These are phyloP conservation scores for Melieria picta DNA, from an alignment of 2,888 invertebrate genomes.

Conservation along the genomic window DNA sequence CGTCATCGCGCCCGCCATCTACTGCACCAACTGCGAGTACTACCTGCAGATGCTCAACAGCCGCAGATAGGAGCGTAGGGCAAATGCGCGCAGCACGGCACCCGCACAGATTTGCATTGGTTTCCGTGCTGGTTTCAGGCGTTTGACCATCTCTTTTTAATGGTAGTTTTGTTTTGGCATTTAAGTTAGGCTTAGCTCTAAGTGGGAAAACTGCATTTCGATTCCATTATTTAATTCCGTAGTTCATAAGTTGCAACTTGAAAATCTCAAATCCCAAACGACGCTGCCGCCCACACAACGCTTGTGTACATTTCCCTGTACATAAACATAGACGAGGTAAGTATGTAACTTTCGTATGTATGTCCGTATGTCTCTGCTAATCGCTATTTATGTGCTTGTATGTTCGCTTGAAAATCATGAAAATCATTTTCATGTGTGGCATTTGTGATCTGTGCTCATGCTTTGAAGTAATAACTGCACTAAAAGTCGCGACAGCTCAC, in stretches of 20 bases:
- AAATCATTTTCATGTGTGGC: too few species aligned
- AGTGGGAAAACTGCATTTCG: background rate
- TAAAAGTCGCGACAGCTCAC: too few species aligned
- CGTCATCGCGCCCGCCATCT: constrained; percentile 79
- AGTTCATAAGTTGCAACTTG: background rate
- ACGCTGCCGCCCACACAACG: constrained; percentile 13
- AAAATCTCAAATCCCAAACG: constrained; percentile 18
- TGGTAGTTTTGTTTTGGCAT: constrained; percentile 7
- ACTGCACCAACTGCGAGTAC: constrained; percentile 91
- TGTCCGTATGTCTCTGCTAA: background rate
- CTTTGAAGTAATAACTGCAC: too few species aligned
- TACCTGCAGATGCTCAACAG: constrained; percentile 78
- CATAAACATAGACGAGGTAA: constrained; percentile 13
- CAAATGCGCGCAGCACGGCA: background rate
- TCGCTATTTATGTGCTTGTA: background rate
- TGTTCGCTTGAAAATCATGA: too few species aligned
- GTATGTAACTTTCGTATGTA: background rate
- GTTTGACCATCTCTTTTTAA: background rate
- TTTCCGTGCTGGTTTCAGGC: background rate
- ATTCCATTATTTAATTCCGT: background rate
- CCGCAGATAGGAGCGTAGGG: constrained; percentile 54
- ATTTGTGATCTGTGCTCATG: too few species aligned
- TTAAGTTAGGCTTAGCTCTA: background rate
- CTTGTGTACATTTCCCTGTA: background rate
- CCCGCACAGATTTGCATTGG: background rate